These are phyloP conservation scores for Camponotus pennsylvanicus DNA, from an alignment of 1,140 invertebrate genomes.

Conservation along the genomic window DNA sequence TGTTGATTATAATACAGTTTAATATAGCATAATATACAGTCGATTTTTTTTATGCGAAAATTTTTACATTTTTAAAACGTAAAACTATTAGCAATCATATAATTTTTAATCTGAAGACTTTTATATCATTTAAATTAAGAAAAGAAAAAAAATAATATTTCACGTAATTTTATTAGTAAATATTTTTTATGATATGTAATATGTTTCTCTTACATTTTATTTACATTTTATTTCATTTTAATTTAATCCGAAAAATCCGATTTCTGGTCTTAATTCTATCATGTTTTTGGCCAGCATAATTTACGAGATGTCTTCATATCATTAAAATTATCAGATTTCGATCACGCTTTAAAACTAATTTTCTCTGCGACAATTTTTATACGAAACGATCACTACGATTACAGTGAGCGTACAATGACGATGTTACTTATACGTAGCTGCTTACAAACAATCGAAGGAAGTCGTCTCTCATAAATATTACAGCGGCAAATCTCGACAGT, in stretches of 20 bases:
- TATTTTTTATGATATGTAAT: neutral
- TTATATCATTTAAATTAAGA: neutral
- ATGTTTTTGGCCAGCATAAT: neutral
- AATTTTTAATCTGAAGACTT: neutral
- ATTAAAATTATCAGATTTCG: neutral
- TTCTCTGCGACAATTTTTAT: neutral
- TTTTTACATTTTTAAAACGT: neutral
- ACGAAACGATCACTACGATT: neutral
- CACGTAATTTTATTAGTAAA: neutral
- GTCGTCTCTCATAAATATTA: slow-evolving; percentile 82
- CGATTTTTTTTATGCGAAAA: neutral
- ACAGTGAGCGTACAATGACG: slow-evolving; percentile 6
- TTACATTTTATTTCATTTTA: neutral
- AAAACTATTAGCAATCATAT: neutral
- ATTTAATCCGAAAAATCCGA: neutral
- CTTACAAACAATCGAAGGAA: slow-evolving; percentile 84
- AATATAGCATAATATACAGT: neutral
- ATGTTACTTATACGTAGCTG: slow-evolving; percentile 50
- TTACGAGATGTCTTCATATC: neutral
- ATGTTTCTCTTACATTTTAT: neutral
- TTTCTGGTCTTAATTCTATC: neutral
- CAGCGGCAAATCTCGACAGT: slow-evolving; percentile 64
- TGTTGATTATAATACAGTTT: neutral
- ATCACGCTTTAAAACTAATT: neutral
- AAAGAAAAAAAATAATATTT: neutral